Base-by-base conservation (phyloP, 2,113 vertebrate genomes). In the Benitochromis conjunctus region DNA sequence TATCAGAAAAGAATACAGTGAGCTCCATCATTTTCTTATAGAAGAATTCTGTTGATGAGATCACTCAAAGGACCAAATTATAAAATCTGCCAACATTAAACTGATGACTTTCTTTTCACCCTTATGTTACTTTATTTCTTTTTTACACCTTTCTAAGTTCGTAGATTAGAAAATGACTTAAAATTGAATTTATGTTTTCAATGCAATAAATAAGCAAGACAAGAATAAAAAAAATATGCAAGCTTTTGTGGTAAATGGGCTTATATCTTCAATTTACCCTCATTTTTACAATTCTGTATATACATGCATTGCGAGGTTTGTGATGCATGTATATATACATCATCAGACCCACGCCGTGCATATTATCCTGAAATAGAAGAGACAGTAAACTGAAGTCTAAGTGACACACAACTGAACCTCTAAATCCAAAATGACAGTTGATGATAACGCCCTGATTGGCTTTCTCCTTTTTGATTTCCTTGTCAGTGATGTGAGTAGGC, bases 371-470 rank as follows among this genome's bases (percentile, higher is more conserved):
- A 57, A 56, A 60, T 66, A 79, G 66, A n/a, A 74, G 64, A 64
- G 38, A 12, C 56, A 1, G 14, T 60, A 79, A 54, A 80, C 24
- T 54, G 14, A 51, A 82, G 62, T 77, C 38, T 48, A 54, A 21
- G 46, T 77, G 3, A 82, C 76, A 71, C 66, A 43, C 43, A 81
- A 51, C 53, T 78, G 36, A 74, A 66, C 13, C 38, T 71, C 69
- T 66, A 77, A 84, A 91, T 87, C 62, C 43, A 83, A 55, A 81
- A 83, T 64, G 88, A 82, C 86, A 69, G 62, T 13, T 34, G 51
- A 41, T n/a, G 71, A 60, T 82, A 48, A 76, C 79, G 58, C 36
- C 12, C 29, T 74, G n/a, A 78, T 64, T 57, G 19, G 38, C 55
- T 29, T 56, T 76, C 36, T 64, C 5, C 21, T 38, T 43, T 58